A percentile compares a stretch with the other conserved stretches of the same genome.
phyloP scores from a whole-genome alignment of 1,140 invertebrate genomes.

The Papilio xuthus region DNA sequence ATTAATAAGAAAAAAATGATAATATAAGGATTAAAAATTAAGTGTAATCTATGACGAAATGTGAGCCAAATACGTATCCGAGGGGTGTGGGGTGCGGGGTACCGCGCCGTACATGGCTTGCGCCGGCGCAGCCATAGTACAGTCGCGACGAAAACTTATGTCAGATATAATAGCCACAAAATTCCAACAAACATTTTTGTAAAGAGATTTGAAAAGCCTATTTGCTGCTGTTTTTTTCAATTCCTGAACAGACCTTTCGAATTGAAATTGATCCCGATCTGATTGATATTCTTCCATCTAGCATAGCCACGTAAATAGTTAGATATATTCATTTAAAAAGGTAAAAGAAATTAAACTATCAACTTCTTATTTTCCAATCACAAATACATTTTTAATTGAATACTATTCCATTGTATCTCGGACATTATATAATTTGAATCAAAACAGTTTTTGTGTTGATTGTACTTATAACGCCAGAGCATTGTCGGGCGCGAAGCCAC shows the following conservation, averaged over 20 bases:
- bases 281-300: not conserved
- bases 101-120: conserved; percentile 61
- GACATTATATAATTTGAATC: not conserved
- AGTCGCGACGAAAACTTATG: conserved; percentile 38
- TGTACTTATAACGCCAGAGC: conserved; percentile 47
- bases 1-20: not conserved
- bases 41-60: conserved; percentile 52
- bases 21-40: not conserved
- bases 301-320: not conserved
- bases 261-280: too few species aligned
- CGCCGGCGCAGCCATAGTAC: conserved; percentile 56
- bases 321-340: not conserved
- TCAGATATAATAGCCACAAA: not conserved
- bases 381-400: not conserved
- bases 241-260: too few species aligned
- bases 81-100: conserved; percentile 46
- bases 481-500: conserved; percentile 51
- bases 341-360: too few species aligned
- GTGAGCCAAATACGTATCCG: conserved; percentile 55
- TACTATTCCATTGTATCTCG: not conserved
- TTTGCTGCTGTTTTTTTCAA: too few species aligned
- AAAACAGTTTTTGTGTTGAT: conserved; percentile 24
- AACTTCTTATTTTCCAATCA: not conserved
- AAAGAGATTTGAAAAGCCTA: too few species aligned
- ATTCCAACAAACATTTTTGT: too few species aligned